These are phyloP conservation scores for Polypterus senegalus DNA, from an alignment of 2,113 vertebrate genomes.

Conservation along the genomic window DNA sequence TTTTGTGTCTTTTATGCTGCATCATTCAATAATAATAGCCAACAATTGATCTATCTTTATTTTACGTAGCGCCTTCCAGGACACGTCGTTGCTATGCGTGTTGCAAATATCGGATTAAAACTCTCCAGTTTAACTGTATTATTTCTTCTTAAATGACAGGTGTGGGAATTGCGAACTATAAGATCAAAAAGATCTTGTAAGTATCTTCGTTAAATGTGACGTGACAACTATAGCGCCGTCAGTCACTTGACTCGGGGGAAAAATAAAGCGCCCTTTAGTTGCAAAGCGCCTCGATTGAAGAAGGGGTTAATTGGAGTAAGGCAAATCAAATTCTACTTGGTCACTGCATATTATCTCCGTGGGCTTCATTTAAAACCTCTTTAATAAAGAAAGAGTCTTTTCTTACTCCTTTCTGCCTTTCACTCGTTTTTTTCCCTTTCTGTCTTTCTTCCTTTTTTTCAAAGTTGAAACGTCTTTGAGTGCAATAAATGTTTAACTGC, in stretches of 20 bases:
- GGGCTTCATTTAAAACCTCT: conserved; percentile 69
- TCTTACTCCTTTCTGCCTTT: conserved; percentile 20
- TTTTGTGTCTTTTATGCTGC: no score
- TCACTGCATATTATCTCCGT: conserved; percentile 62
- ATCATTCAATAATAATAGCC: no score
- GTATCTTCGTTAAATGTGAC: neutral
- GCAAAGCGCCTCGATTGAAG: conserved; percentile 36
- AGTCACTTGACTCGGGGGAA: neutral
- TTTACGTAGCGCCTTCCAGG: no score
- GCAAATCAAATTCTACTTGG: conserved; percentile 65
- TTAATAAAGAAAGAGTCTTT: conserved; percentile 59
- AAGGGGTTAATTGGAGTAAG: conserved; percentile 56
- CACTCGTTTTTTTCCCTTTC: conserved; percentile 27
- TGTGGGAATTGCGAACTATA: no score
- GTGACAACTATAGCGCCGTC: neutral
- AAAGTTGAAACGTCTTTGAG: conserved; percentile 38
- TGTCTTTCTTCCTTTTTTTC: conserved; percentile 5
- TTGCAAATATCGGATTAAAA: no score
- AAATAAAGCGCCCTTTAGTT: conserved; percentile 9
- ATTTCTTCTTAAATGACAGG: no score
- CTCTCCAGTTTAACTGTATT: no score
- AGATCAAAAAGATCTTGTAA: no score
- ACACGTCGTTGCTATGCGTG: no score
- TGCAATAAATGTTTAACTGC: conserved; percentile 62
- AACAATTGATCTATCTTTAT: no score